Conservation (phyloP, 1,140 invertebrate species). For the Brachionus paranguensis region DNA sequence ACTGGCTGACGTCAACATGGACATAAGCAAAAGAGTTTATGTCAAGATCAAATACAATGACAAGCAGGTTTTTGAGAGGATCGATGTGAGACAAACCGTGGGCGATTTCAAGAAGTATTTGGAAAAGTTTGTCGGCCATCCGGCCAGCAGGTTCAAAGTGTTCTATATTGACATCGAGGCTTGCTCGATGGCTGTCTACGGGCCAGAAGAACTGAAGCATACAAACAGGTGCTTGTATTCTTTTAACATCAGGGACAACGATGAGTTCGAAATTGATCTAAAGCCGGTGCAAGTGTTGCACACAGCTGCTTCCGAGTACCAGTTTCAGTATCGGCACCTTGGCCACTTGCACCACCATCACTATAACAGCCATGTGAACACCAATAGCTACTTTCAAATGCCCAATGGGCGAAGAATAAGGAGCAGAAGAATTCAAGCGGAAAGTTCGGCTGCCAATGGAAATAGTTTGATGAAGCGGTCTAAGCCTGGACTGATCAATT, state of each 20-base stretch:
- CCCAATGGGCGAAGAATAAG: background rate
- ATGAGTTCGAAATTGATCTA: slow-evolving; percentile 77
- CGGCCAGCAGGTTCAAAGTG: slow-evolving; percentile 72
- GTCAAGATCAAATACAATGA: slow-evolving; percentile 73
- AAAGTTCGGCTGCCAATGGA: background rate
- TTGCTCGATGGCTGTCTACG: slow-evolving; percentile 54
- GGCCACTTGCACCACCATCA: slow-evolving; percentile 36
- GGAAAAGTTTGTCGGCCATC: slow-evolving; percentile 70
- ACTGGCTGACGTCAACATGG: slow-evolving; percentile 73
- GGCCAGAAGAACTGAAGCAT: slow-evolving; percentile 78
- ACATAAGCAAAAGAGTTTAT: slow-evolving; percentile 76
- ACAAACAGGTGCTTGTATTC: slow-evolving; percentile 80
- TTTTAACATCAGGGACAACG: slow-evolving; percentile 76
- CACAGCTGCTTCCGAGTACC: background rate
- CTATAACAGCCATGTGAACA: slow-evolving; percentile 31
- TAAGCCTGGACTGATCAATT: background rate
- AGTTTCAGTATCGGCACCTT: slow-evolving; percentile 12
- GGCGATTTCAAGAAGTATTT: slow-evolving; percentile 51
- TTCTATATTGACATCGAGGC: slow-evolving; percentile 71
- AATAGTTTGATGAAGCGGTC: background rate
- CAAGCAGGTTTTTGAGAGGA: slow-evolving; percentile 61
- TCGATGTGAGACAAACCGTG: slow-evolving; percentile 56
- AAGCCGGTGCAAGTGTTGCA: slow-evolving; percentile 43
- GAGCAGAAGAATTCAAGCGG: background rate
- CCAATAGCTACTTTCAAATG: slow-evolving; percentile 25